Base-by-base conservation (phyloP, 2,113 vertebrate species). In the Pelodiscus sinensis region DNA sequence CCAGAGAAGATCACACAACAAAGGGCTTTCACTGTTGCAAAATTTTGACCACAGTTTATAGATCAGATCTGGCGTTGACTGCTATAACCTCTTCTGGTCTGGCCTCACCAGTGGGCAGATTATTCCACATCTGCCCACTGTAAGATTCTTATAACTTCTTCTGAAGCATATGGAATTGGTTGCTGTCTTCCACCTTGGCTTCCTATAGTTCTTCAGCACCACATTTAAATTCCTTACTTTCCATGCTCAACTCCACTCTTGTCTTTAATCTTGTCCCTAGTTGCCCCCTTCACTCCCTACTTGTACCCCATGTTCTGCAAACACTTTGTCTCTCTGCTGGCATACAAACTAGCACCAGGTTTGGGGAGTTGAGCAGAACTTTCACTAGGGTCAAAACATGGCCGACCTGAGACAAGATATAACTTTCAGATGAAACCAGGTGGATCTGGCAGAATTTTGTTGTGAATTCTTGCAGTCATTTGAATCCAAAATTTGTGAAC, bases 351-450 rank as follows among this genome's bases (percentile, higher is more conserved):
- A 79, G 90, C 84, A 77, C 78, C 94, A 73, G 18, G 90, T 91
- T 95, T 96, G 89, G 83, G 94, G 93, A 91, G 94, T 94, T 11
- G 54, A 51, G 94, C 84, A 87, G 95, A 96, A 96, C 93, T 94
- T 95, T 89, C 93, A 52, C 85, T 88, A 77, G 71, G 78, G 57
- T 93, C 1, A 60, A 92, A 5, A 35, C n/a, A 38, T 38, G 35
- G 9, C 18, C 38, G 19, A 73, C 68, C 14, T 38, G 35, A 73
- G 21, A 73, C 35, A 88, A 50, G 22, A 89, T 87, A 82, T 88
- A 93, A 94, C 94, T 91, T 93, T 90, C 89, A 92, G 75, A 68
- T 92, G 79, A 93, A 97, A 94, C 16, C 18, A 71, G n/a, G 16
- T n/a, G 31, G 15, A 9, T 29, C 29, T 62, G 25, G 25, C 58